phyloP scores from a whole-genome alignment of 2,888 invertebrate genomes.

The Dioctria rufipes region DNA sequence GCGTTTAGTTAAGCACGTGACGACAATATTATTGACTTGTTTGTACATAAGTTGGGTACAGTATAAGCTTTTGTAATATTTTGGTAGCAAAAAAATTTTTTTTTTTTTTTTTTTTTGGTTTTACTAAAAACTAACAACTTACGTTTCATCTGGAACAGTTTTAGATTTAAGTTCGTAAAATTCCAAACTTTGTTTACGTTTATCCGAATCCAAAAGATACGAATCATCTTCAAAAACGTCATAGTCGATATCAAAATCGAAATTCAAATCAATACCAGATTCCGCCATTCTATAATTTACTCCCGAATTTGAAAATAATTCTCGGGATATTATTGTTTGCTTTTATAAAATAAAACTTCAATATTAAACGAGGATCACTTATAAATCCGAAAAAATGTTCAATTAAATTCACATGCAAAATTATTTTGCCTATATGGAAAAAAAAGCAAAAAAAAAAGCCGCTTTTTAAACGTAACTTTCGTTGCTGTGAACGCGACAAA shows the following conservation, averaged over 20 bases:
- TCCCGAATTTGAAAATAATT: not conserved
- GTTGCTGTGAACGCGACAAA: not conserved
- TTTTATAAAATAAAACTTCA: not conserved
- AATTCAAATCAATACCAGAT: constrained; percentile 78
- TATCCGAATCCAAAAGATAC: constrained; percentile 72
- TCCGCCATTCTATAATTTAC: constrained; percentile 69
- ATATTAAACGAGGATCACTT: not conserved
- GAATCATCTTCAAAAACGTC: constrained; percentile 72
- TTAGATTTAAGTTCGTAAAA: constrained; percentile 78
- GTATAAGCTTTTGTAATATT: too few relatives aligned
- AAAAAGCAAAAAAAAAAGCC: too few relatives aligned
- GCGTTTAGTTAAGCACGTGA: too few relatives aligned
- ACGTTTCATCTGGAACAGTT: constrained; percentile 75
- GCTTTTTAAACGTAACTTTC: not conserved
- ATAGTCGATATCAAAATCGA: constrained; percentile 74
- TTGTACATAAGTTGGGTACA: too few relatives aligned
- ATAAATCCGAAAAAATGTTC: not conserved
- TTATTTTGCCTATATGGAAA: not conserved
- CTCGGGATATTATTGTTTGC: not conserved
- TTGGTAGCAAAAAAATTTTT: too few relatives aligned
- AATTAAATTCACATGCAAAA: not conserved
- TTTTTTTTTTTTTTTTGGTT: too few relatives aligned
- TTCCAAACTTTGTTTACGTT: constrained; percentile 73
- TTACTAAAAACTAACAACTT: constrained; percentile 65
- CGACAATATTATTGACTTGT: too few relatives aligned